Evolutionary conservation across 2,113 vertebrate genomes (phyloP), one percentile per base, ranked within the genome.

Genomic region (Brienomyrus longianalis): DNA sequence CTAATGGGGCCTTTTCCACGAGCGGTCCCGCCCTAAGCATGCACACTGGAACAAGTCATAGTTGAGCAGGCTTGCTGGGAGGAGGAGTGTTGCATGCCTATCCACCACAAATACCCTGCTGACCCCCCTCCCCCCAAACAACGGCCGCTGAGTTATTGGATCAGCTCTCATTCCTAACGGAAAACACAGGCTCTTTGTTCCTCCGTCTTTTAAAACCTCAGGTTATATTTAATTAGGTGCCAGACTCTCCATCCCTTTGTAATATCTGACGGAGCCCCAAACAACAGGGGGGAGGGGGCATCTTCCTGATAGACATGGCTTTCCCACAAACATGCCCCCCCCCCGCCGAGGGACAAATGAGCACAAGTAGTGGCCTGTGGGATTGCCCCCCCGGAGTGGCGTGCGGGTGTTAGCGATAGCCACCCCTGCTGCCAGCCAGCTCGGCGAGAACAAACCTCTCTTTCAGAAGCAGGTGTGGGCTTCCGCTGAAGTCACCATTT

Each of bases 401-500:
- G 13, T 10, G n/a, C 19, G n/a, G 47, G 31, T 19, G 48, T 5
- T 52, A 11, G 19, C n/a, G n/a, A 35, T 27, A 15, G 62, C 88
- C 39, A 47, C 70, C 13, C 48, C 9, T 9, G 23, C 27, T 31
- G 86, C 86, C 15, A 52, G 31, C 31, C 19, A 27, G 19, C 50
- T 17, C 35, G 3, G 9, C 66, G 19, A 39, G n/a, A 52, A 83
- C 74, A 83, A 39, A 27, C 2, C 10, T 5, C 27, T 23, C 74
- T 89, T 89, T 89, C 70, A 89, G 74, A 56, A 43, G 31, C 88
- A 89, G 70, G 88, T 83, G 88, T 87, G 50, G 50, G 8, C 50
- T 50, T 31, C 11, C n/a, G 17, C 50, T 89, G 56, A 89, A 56
- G 39, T 51, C 21, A 2, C 35, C 74, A 21, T 51, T 74, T 56